phyloP scores from a whole-genome alignment of 2,113 vertebrate genomes.

The Aspidoscelis tigris region DNA sequence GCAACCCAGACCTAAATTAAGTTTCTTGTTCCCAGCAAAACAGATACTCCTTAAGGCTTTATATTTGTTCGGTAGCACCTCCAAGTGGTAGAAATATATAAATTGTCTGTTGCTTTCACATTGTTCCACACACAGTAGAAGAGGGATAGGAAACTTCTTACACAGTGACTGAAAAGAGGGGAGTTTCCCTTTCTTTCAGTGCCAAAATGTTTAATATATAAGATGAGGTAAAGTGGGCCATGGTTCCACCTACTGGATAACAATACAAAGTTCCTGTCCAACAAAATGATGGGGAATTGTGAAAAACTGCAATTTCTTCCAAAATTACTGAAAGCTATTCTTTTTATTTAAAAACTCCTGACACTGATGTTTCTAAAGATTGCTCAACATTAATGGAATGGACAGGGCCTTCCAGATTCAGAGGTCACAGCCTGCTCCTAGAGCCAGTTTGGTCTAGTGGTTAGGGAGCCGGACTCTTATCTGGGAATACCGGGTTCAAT shows the following conservation, averaged over 20 bases:
- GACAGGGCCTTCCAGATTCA: no score
- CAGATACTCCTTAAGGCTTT: background rate
- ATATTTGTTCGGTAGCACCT: conserved; percentile 25
- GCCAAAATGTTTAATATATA: background rate
- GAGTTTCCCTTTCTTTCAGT: background rate
- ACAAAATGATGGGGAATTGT: background rate
- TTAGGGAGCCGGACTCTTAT: no score
- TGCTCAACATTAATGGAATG: background rate
- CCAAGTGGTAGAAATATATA: background rate
- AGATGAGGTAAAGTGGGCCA: background rate
- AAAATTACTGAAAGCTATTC: background rate
- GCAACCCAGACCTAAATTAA: background rate
- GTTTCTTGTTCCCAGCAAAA: background rate
- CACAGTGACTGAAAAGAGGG: background rate
- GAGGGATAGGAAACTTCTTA: background rate
- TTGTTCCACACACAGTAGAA: background rate
- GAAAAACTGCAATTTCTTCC: background rate
- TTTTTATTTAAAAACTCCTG: background rate
- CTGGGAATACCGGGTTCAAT: no score
- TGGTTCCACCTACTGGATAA: background rate
- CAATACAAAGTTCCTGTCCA: background rate
- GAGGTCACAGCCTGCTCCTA: no score
- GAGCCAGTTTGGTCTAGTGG: no score
- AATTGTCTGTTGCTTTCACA: background rate
- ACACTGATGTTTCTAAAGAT: background rate